Evolutionary conservation across 2,797 vertebrate genomes (phyloP), one percentile per base, ranked within the genome.

Genomic region (Falco columbarius): DNA sequence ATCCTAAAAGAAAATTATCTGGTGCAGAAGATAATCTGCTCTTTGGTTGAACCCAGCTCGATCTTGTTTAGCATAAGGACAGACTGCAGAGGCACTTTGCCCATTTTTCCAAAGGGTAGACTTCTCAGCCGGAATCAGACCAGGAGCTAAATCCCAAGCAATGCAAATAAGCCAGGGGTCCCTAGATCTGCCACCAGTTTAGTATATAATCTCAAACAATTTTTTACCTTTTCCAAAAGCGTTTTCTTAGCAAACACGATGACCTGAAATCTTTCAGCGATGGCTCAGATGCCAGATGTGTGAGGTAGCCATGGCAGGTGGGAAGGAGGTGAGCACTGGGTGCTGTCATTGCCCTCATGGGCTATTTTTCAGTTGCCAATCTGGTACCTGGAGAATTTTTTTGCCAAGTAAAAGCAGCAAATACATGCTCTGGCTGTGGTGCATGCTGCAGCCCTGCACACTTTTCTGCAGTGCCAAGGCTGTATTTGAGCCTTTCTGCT

Each of bases 241-340:
- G 7, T 6, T 74, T 58, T 6, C 14, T 80, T 14, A 15, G 18
- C 42, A 44, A 56, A 46, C 17, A 34, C 14, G 29, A 6, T 1
- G 19, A 29, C 7, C n/a, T n/a, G n/a, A 36, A 27, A 27, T 40
- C 29, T 47, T 46, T 47, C n/a, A 49, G 6, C 5, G 32, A 1
- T 5, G 68, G 67, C 46, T 65, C 67, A 47, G 62, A 7, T 26
- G 24, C 11, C 58, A 63, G 21, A 38, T 5, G 15, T 34, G 24
- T 40, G 62, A 32, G 8, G 34, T 4, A 20, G 40, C 73, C 0
- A 0, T 5, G 23, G 15, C 29, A 22, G 3, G 16, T 14, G 52
- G 58, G 40, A 18, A 42, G 18, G 32, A 44, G 13, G 6, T 9
- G 4, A 68, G 42, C 4, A 8, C 40, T 38, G 14, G 23, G 2